These are phyloP conservation scores for Dendropsophus ebraccatus DNA, from an alignment of 2,113 vertebrate species.

Conservation along the genomic window DNA sequence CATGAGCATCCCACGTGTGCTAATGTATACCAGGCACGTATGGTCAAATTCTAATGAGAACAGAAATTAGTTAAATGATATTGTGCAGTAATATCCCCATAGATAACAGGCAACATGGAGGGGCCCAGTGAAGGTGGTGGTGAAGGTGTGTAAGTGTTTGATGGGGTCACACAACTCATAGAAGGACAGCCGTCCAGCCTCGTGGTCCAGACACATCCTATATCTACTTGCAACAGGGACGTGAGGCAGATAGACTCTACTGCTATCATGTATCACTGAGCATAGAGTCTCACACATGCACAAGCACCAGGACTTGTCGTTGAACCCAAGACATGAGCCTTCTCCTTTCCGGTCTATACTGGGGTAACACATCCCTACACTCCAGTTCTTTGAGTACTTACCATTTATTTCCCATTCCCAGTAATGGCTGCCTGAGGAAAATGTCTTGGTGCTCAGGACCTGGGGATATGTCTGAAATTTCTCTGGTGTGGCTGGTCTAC, in stretches of 20 bases:
- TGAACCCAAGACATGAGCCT: not conserved
- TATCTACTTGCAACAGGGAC: not conserved
- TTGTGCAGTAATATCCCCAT: not conserved
- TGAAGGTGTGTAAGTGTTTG: constrained; percentile 47
- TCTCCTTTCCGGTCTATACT: constrained; percentile 18
- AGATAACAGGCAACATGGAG: constrained; percentile 18
- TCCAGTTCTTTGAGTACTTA: not conserved
- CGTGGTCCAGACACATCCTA: constrained; percentile 23
- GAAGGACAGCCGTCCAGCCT: constrained; percentile 27
- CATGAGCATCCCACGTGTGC: too few species aligned
- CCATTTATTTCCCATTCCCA: constrained; percentile 16
- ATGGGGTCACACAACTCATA: too few species aligned
- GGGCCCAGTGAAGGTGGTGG: constrained; percentile 13
- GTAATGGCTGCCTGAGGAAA: not conserved
- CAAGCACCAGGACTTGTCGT: constrained; percentile 38
- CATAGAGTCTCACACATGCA: not conserved
- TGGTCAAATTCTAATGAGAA: too few species aligned
- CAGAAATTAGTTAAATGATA: not conserved
- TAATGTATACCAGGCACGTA: too few species aligned
- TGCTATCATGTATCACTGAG: constrained; percentile 16
- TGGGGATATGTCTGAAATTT: constrained; percentile 8
- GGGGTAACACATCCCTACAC: constrained; percentile 32
- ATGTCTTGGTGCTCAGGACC: not conserved
- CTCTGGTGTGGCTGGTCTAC: not conserved
- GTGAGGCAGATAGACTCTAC: not conserved